Evolutionary conservation across 1,140 invertebrate genomes (phyloP), one percentile per base, ranked within the genome.

Genomic region (Calephelis nemesis): DNA sequence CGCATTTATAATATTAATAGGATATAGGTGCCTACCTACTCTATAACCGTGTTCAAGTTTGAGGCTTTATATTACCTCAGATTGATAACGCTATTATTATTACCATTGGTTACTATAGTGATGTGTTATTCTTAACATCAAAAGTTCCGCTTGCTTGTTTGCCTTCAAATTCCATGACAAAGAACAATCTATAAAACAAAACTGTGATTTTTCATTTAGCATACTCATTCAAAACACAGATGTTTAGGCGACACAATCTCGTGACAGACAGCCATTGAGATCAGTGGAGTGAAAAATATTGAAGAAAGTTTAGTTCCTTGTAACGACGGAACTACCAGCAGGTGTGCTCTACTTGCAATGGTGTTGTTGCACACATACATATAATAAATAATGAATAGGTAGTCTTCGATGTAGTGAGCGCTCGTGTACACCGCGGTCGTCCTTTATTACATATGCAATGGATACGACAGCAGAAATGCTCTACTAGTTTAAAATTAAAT

Each of bases 321-420:
- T 63, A 30, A 67, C 67, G 13, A 62, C 70, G 72, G 69, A 79
- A 72, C 74, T 62, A 69, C 69, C 73, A 74, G 83, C 86, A 89
- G 87, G 85, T 89, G 87, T 84, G 83, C 74, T 78, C 75, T 78
- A 77, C 77, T 77, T 78, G 76, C 79, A 78, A 74, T 63, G n/a
- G 65, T 67, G 68, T 70, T 75, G 65, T 63, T 62, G 76, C 69
- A 70, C 71, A 76, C 74, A 76, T 75, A 81, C 74, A 74, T 71
- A 72, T 67, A 78, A 66, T 69, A 62, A 63, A 52, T 48, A 71
- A 63, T 73, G 74, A 70, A 69, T 75, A 75, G 68, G 68, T 75
- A 75, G 68, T 71, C 50, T 67, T 67, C 15, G 63, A 54, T 70
- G 72, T 76, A 80, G 74, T 74, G 62, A 63, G 67, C 69, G 58